Percentiles rank a stretch among this genome's conserved stretches.
Evolutionary conservation across 2,113 vertebrate genomes (phyloP).

Genomic region (Corapipo altera): DNA sequence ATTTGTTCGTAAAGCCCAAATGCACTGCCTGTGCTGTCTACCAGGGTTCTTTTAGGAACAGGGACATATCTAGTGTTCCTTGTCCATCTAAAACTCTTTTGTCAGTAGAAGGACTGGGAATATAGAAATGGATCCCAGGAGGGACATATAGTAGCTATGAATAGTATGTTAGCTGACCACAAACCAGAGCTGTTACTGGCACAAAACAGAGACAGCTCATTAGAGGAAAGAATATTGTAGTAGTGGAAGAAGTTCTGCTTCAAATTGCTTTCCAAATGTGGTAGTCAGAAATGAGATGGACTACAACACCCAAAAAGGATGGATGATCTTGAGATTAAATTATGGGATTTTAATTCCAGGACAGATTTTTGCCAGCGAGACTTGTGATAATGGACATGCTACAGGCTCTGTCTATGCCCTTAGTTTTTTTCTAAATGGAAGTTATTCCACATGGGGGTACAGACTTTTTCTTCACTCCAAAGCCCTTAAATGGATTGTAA

Average conservation of each 20-base stretch:
- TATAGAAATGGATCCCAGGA: slow-evolving; percentile 34
- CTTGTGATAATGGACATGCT: background rate
- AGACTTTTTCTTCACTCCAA: background rate
- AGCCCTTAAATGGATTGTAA: background rate
- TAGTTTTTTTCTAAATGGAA: background rate
- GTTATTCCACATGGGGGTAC: background rate
- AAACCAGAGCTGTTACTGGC: slow-evolving; percentile 52
- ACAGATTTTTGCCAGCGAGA: background rate
- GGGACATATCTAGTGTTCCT: background rate
- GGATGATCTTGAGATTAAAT: background rate
- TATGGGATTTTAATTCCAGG: background rate
- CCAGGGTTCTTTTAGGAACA: background rate
- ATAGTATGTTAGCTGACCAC: slow-evolving; percentile 29
- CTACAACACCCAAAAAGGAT: slow-evolving; percentile 1
- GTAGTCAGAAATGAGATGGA: slow-evolving; percentile 17
- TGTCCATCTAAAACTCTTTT: slow-evolving; percentile 30
- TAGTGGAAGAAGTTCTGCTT: slow-evolving; percentile 23
- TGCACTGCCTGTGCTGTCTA: background rate
- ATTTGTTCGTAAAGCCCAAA: background rate
- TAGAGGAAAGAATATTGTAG: slow-evolving; percentile 31
- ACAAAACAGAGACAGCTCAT: slow-evolving; percentile 52
- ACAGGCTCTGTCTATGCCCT: background rate
- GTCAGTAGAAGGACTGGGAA: slow-evolving; percentile 16
- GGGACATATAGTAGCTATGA: slow-evolving; percentile 38
- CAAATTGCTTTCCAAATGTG: slow-evolving; percentile 52